A percentile compares a stretch with the other conserved stretches of the same genome.
phyloP scores from a whole-genome alignment of 2,113 vertebrate genomes.

The Aplodontia rufa region DNA sequence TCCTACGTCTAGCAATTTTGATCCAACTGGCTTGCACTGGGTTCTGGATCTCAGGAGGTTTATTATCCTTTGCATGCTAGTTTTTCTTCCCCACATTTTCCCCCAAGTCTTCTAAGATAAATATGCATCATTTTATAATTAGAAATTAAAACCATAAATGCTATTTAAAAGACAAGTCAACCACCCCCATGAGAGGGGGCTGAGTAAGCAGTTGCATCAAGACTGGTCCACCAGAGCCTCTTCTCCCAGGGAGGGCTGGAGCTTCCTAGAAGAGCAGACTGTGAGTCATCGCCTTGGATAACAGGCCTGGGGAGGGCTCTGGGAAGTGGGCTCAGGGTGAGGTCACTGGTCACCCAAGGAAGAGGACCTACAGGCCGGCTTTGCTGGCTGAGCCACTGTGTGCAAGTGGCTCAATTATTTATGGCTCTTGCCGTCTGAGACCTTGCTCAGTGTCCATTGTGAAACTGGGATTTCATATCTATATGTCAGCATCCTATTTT shows the following conservation, averaged over 20 bases:
- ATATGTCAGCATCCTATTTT: background rate
- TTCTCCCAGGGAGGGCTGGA: background rate
- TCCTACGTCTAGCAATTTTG: background rate
- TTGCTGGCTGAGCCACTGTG: rapidly evolving
- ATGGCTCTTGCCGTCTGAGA: background rate
- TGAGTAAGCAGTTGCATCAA: background rate
- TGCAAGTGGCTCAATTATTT: rapidly evolving
- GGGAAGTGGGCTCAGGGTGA: background rate
- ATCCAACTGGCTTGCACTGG: background rate
- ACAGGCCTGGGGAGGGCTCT: background rate
- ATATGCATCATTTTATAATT: slow-evolving; percentile 50
- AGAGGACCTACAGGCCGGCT: background rate
- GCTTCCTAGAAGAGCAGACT: background rate
- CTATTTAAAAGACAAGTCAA: slow-evolving; percentile 1
- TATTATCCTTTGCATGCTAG: background rate
- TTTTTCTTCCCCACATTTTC: background rate
- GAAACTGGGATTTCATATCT: background rate
- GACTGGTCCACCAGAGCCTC: background rate
- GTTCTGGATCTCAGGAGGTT: background rate
- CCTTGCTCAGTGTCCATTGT: background rate
- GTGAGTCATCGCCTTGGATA: background rate
- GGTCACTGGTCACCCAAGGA: background rate
- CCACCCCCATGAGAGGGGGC: background rate
- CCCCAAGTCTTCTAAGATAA: slow-evolving; percentile 31
- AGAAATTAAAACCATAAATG: slow-evolving; percentile 46